Evolutionary conservation across 1,140 invertebrate genomes (phyloP), one percentile per base, ranked within the genome.

Genomic region (Limonius californicus): DNA sequence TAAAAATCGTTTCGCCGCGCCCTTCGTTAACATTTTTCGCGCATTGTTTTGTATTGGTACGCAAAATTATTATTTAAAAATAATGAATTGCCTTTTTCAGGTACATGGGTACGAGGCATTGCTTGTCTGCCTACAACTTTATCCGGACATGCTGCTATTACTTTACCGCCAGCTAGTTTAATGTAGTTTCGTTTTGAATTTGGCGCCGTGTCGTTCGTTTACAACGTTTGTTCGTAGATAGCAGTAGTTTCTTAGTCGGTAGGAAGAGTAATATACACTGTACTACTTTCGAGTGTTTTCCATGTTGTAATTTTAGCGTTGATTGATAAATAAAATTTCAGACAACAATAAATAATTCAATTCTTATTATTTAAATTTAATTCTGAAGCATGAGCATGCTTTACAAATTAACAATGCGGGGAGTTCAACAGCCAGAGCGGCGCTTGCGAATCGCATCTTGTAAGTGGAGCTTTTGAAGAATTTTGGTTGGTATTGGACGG

Each of bases 111-210:
- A 32, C 76, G 80, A 58, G 82, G 82, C 1, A 77, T 84, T 18
- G 74, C 81, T 0, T 71, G 76, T 1, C 70, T 86, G 15, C 83
- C 83, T 0, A 76, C 80, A 12, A 74, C 83, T 1, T 73, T 86
- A 18, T 85, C 83, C 0, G 83, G 83, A 0, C 83, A 84, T 68
- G 79, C 78, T 16, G 77, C 80, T 4, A 79, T 84, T 42, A 82
- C 83, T 0, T 69, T 86, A 32, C 83, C 83, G 1, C 80, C 83
- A 1, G 80, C 80, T 0, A 78, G 76, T 1, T 74, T 82, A 32
- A 77, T 82, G 76, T 81, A 68, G 54, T 14, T 15, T 60, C n/a
- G 47, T 27, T 60, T 14, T 14, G 19, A 18, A 23, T 54, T 45
- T 43, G 35, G 20, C 18, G 14, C 18, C 15, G 27, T 7, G 11